A percentile compares a stretch with the other conserved stretches of the same genome.
Evolutionary conservation across 1,140 invertebrate genomes (phyloP).

Genomic region (Onthophagus taurus): DNA sequence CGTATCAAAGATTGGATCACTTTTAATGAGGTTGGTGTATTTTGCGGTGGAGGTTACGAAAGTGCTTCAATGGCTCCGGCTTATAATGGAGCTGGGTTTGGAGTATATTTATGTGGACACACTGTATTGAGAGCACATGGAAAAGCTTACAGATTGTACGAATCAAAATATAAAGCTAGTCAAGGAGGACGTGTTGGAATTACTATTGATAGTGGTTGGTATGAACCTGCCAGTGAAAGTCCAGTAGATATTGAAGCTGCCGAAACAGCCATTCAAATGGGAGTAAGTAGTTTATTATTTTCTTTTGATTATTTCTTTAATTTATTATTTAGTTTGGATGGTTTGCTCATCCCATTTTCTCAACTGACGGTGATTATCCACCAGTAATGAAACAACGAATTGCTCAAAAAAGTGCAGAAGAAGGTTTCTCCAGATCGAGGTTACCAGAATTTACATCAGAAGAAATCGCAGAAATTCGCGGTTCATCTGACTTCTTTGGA

Average conservation of each 20-base stretch:
- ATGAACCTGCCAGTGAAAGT: slow-evolving; percentile 37
- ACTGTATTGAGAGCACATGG: slow-evolving; percentile 47
- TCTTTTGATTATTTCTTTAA: not conserved
- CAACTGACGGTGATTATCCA: slow-evolving; percentile 52
- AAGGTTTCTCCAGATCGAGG: slow-evolving; percentile 49
- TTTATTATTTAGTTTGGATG: slow-evolving; percentile 42
- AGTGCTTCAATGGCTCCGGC: slow-evolving; percentile 46
- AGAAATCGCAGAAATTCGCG: slow-evolving; percentile 47
- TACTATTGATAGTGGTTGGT: slow-evolving; percentile 40
- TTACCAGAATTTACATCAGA: slow-evolving; percentile 50
- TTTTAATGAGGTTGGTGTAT: slow-evolving; percentile 48
- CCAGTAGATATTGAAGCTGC: slow-evolving; percentile 40
- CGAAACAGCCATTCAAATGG: slow-evolving; percentile 36
- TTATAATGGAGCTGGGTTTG: slow-evolving; percentile 43
- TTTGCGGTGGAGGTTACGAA: slow-evolving; percentile 48
- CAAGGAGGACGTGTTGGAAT: slow-evolving; percentile 43
- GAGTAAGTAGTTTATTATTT: slow-evolving; percentile 27
- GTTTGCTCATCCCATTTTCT: slow-evolving; percentile 55
- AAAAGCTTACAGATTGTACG: slow-evolving; percentile 45
- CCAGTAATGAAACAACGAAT: slow-evolving; percentile 48
- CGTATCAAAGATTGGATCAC: slow-evolving; percentile 57
- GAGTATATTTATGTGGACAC: slow-evolving; percentile 46
- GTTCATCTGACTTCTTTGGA: slow-evolving; percentile 51
- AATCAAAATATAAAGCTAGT: slow-evolving; percentile 37
- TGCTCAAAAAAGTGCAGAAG: slow-evolving; percentile 43